Conservation (phyloP, 2,113 vertebrate species). For the Regulus satrapa region DNA sequence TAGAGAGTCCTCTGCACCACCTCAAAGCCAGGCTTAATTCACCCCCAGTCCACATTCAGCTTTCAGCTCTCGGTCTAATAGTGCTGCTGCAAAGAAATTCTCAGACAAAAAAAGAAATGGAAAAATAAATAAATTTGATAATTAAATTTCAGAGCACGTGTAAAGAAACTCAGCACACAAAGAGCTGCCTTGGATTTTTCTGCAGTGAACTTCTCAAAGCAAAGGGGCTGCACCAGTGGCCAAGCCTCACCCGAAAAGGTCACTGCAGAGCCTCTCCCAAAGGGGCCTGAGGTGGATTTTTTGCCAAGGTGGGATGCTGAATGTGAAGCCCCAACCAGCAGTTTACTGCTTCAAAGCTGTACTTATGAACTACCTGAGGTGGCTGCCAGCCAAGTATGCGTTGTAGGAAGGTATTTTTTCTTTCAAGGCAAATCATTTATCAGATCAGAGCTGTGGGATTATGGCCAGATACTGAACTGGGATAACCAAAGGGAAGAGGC, state of each 20-base stretch:
- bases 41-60: not conserved
- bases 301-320: not conserved
- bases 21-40: not conserved
- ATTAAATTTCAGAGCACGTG: not conserved
- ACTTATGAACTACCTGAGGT: not conserved
- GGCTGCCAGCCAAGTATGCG: not conserved
- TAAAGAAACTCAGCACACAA: fast-evolving
- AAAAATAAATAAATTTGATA: not conserved
- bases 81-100: not conserved
- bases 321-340: not conserved
- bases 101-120: not conserved
- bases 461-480: not conserved
- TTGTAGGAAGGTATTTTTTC: not conserved
- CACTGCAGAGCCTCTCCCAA: not conserved
- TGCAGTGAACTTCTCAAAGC: not conserved
- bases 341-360: not conserved
- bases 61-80: not conserved
- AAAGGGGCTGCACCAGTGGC: not conserved
- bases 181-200: not conserved
- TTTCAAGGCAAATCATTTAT: not conserved
- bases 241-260: not conserved
- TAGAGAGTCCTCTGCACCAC: not conserved
- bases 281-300: not conserved
- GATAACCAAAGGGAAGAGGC: not conserved
- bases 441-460: not conserved